These are phyloP conservation scores for Tuberolachnus salignus DNA, from an alignment of 2,888 invertebrate species.

Conservation along the genomic window DNA sequence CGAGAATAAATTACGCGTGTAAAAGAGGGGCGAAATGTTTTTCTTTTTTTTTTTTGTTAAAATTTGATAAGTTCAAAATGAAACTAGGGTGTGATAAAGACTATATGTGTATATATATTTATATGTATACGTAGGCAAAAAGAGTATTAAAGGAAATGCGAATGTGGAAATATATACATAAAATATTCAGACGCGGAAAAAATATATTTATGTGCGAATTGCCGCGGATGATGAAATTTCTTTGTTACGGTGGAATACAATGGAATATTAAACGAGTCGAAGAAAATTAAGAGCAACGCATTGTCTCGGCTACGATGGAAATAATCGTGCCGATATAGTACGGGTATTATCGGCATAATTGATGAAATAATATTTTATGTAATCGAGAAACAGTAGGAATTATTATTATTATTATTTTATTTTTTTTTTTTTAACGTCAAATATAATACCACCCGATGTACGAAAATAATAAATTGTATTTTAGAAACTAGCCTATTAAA, in stretches of 20 bases:
- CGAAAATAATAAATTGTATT: too few species aligned
- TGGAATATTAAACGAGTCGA: slow-evolving; percentile 1
- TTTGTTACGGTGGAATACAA: not conserved
- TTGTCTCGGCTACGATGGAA: not conserved
- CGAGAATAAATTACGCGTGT: slow-evolving; percentile 30
- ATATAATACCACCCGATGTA: too few species aligned
- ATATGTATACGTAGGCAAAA: too few species aligned
- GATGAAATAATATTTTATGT: not conserved
- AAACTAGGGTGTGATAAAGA: not conserved
- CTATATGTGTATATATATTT: too few species aligned
- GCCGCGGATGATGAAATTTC: slow-evolving; percentile 19
- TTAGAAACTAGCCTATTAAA: too few species aligned
- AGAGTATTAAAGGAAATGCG: slow-evolving; percentile 1
- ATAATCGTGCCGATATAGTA: not conserved
- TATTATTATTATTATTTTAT: too few species aligned
- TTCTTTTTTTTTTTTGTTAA: slow-evolving; percentile 1
- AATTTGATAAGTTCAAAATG: slow-evolving; percentile 8
- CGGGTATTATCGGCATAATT: not conserved
- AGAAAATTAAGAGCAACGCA: not conserved
- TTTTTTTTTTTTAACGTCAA: too few species aligned
- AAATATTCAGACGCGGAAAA: slow-evolving; percentile 31
- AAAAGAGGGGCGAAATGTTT: slow-evolving; percentile 19
- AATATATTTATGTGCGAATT: slow-evolving; percentile 5
- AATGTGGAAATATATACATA: slow-evolving; percentile 17
- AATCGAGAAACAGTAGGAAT: too few species aligned